Base-by-base conservation (phyloP, 2,113 vertebrate genomes). In the crab-eating macaque (Macaca fascicularis) region DNA sequence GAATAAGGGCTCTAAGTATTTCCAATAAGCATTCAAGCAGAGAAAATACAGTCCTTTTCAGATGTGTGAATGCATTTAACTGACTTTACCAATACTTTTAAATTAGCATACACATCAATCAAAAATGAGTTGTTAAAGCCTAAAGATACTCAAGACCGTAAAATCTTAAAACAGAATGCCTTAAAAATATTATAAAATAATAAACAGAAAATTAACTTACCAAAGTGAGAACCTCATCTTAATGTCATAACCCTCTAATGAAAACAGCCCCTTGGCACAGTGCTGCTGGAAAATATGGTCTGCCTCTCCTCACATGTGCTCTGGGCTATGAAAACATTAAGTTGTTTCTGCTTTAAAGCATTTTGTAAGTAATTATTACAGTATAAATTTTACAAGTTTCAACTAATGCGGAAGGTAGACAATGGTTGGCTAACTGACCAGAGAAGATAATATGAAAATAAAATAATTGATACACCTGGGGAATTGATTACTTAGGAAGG, bases 301-400 rank as follows among this genome's bases (percentile, higher is more conserved):
- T 93, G 87, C 45, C 40, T 95, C 75, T 91, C 86, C 82, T 87
- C 83, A 93, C 57, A 90, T 75, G 48, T 85, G 90, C n/a, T 95
- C 82, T 89, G 70, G 40, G 78, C 78, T 97, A 93, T 45, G 75
- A 90, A 93, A 96, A 97, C 75, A 96, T 52, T 74, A 82, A 88
- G 64, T 45, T 88, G 74, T 93, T 96, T 96, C 57, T 96, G 89
- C 55, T 97, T 97, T 90, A 97, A 95, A 94, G 76, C 67, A 76
- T 76, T 88, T 94, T 88, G 45, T 84, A 95, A 88, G 50, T 93
- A 82, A 93, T 87, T 74, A 92, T 83, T 69, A 93, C 80, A 90
- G 80, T 35, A 75, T 78, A 94, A 96, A 80, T 32, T 72, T 74
- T 85, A 45, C 13, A 35, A 64, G 10, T 43, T 64, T 55, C 67